These are phyloP conservation scores for Tigriopus japonicus DNA, from an alignment of 1,140 invertebrate genomes.

Conservation along the genomic window DNA sequence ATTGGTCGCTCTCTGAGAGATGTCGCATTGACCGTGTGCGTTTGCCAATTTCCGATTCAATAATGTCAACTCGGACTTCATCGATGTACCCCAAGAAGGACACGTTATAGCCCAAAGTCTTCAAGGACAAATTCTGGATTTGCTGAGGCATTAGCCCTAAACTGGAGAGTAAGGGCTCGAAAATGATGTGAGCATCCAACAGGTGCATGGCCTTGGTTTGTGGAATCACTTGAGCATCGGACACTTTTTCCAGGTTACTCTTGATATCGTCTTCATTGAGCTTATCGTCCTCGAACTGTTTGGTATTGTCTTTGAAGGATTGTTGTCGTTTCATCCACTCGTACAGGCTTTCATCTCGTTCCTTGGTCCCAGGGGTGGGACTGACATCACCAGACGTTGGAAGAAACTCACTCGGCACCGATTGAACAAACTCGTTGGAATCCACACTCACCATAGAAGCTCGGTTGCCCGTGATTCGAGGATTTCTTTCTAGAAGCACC, in stretches of 20 bases:
- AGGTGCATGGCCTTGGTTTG: constrained; percentile 36
- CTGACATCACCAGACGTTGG: not conserved
- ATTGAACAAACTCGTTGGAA: not conserved
- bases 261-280: constrained; percentile 22
- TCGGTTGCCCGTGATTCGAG: not conserved
- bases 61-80: constrained; percentile 74
- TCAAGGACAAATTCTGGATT: constrained; percentile 44
- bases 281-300: constrained; percentile 18
- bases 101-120: constrained; percentile 73
- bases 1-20: constrained; percentile 44
- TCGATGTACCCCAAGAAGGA: constrained; percentile 69
- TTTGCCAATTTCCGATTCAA: constrained; percentile 39
- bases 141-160: constrained; percentile 70
- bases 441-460: not conserved
- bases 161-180: constrained; percentile 61
- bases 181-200: constrained; percentile 76
- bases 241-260: too few relatives aligned
- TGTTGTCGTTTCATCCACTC: constrained; percentile 90
- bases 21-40: not conserved
- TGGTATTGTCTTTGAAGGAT: constrained; percentile 23
- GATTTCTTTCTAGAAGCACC: not conserved
- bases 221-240: constrained; percentile 18
- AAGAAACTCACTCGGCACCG: not conserved
- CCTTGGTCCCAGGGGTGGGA: constrained; percentile 3
- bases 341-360: constrained; percentile 56